These are phyloP conservation scores for Sinotaia quadrata DNA, from an alignment of 2,888 invertebrate genomes.

Conservation along the genomic window DNA sequence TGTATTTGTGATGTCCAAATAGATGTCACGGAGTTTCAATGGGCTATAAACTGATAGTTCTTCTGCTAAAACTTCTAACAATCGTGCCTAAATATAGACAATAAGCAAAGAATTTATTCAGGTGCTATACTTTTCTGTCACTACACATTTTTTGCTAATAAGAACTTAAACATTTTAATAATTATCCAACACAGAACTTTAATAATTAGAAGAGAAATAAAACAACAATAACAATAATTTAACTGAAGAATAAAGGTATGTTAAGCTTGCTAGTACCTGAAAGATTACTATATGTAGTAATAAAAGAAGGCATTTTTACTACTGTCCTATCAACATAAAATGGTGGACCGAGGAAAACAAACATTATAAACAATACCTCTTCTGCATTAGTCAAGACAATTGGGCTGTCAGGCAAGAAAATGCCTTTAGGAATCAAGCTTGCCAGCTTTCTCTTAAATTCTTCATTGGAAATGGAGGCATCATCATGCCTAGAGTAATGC, in stretches of 20 bases:
- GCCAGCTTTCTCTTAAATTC: conserved; percentile 36
- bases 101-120: background rate
- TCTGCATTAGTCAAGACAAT: conserved; percentile 48
- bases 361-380: conserved; percentile 34
- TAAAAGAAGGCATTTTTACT: too few relatives aligned
- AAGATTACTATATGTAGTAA: too few relatives aligned
- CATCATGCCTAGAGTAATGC: background rate
- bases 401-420: conserved; percentile 56
- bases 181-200: too few relatives aligned
- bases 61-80: conserved; percentile 49
- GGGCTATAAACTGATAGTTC: conserved; percentile 51
- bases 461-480: conserved; percentile 1
- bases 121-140: background rate
- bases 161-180: too few relatives aligned
- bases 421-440: conserved; percentile 43
- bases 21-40: conserved; percentile 53
- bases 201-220: too few relatives aligned
- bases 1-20: conserved; percentile 57
- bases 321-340: too few relatives aligned
- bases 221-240: too few relatives aligned
- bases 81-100: conserved; percentile 20
- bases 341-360: background rate
- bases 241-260: too few relatives aligned
- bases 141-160: background rate
- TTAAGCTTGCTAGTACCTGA: too few relatives aligned